phyloP scores from a whole-genome alignment of 2,888 invertebrate species.

The Cataglyphis rosenhaueri region DNA sequence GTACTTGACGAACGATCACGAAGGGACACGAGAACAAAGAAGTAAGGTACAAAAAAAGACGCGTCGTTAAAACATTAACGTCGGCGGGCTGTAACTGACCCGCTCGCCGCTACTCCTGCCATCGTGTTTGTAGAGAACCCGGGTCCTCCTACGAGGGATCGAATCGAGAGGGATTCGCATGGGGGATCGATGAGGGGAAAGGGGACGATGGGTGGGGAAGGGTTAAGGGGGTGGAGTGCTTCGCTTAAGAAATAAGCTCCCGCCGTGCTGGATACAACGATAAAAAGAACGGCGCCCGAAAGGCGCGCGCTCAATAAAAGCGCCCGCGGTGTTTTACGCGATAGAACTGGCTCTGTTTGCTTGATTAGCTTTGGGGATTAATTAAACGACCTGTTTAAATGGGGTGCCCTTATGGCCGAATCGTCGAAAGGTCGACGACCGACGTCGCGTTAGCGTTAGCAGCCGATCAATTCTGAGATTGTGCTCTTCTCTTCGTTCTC shows the following conservation, averaged over 20 bases:
- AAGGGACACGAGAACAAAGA: slow-evolving; percentile 54
- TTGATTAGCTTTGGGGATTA: slow-evolving; percentile 64
- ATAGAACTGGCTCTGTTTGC: slow-evolving; percentile 71
- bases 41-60: slow-evolving; percentile 53
- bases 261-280: slow-evolving; percentile 59
- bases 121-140: slow-evolving; percentile 45
- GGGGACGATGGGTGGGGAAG: background rate
- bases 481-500: background rate
- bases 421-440: slow-evolving; percentile 40
- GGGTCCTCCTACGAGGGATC: slow-evolving; percentile 47
- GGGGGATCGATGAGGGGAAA: background rate
- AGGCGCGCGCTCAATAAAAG: slow-evolving; percentile 56
- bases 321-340: slow-evolving; percentile 64
- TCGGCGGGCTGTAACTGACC: slow-evolving; percentile 51
- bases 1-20: slow-evolving; percentile 78
- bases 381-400: slow-evolving; percentile 59
- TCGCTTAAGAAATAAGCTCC: slow-evolving; percentile 65
- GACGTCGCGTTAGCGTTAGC: slow-evolving; percentile 12
- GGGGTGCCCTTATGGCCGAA: slow-evolving; percentile 48
- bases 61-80: slow-evolving; percentile 51
- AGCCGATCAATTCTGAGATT: slow-evolving; percentile 42
- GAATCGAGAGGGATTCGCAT: slow-evolving; percentile 35
- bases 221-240: slow-evolving; percentile 10
- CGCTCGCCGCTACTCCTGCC: slow-evolving; percentile 44
- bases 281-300: slow-evolving; percentile 60